Base-by-base conservation (phyloP, 2,113 vertebrate species). In the Chaetorhynchus papuensis region DNA sequence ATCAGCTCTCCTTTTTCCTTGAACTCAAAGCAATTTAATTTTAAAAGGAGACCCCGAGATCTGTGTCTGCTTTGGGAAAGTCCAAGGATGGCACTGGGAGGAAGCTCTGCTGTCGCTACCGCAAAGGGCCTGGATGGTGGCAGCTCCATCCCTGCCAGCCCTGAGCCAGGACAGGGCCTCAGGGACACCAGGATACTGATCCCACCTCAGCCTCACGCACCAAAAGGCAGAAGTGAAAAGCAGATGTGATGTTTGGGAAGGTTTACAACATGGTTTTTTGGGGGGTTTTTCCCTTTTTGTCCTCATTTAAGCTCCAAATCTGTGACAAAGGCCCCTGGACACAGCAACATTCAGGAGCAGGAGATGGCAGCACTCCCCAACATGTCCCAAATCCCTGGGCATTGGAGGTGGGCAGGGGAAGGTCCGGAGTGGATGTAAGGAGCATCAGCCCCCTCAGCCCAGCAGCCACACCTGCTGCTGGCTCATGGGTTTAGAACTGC, bases 121-220 rank as follows among this genome's bases (percentile, higher is more conserved):
- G 13, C 2, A 4, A 26, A 15, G n/a, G 22, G 24, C 6, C 8
- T 2, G 3, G 22, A 42, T 22, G 39, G 54, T 17, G 18, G 42
- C 72, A 66, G 82, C 82, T 74, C 44, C 26, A 12, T 28, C 72
- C 53, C 35, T 24, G 28, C 33, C 64, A 47, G 52, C 2, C 5
- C 57, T 45, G 56, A 47, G 66, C 23, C 2, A 9, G 21, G 44
- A 9, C 66, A 53, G 33, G 37, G 23, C 35, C 60, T 21, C 35
- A 10, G 39, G 15, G 18, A 44, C 18, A 6, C 7, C 21, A 7
- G 16, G 50, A 56, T 3, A 0, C 19, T 7, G 1, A 11, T 80
- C 54, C 35, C 18, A 10, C 4, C 69, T 57, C 12, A 3, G 75
- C 35, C 56, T 30, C 1, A 0, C 1, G 2, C 1, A 0, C 42